Conservation (phyloP, 2,113 vertebrate species). For the Sminthopsis crassicaudata region DNA sequence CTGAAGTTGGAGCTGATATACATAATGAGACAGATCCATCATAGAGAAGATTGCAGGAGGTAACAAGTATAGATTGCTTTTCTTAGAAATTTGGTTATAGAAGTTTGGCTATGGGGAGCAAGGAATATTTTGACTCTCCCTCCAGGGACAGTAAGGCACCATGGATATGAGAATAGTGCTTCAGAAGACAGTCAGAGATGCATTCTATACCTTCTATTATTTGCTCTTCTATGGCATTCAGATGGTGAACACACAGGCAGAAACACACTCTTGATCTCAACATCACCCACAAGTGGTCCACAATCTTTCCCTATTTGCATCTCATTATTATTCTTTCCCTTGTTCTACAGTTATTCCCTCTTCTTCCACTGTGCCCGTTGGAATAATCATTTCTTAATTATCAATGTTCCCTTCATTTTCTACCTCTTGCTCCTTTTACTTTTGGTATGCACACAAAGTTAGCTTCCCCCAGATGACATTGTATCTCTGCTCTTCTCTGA, state of each 20-base stretch:
- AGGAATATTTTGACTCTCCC: not conserved
- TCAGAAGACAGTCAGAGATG: not conserved
- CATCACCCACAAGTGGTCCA: not conserved
- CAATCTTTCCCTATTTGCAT: not conserved
- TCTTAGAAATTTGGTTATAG: not conserved
- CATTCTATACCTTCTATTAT: not conserved
- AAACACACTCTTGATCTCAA: not conserved
- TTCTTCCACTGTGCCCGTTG: not conserved
- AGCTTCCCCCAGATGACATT: not conserved
- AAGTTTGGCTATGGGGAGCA: not conserved
- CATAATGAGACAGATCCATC: not conserved
- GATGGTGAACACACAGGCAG: too few relatives aligned
- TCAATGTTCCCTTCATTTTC: not conserved
- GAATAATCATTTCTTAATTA: not conserved
- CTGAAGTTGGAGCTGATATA: not conserved
- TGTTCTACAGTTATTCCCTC: not conserved
- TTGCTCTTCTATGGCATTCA: not conserved
- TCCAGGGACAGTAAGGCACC: not conserved
- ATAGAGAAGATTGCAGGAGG: not conserved
- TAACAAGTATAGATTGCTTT: not conserved
- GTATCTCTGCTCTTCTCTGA: not conserved
- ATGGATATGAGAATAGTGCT: not conserved
- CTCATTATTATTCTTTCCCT: not conserved
- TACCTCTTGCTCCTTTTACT: not conserved
- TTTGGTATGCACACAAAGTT: not conserved